Evolutionary conservation across 1,140 invertebrate genomes (phyloP).

Genomic region (Aleiodes sp.): DNA sequence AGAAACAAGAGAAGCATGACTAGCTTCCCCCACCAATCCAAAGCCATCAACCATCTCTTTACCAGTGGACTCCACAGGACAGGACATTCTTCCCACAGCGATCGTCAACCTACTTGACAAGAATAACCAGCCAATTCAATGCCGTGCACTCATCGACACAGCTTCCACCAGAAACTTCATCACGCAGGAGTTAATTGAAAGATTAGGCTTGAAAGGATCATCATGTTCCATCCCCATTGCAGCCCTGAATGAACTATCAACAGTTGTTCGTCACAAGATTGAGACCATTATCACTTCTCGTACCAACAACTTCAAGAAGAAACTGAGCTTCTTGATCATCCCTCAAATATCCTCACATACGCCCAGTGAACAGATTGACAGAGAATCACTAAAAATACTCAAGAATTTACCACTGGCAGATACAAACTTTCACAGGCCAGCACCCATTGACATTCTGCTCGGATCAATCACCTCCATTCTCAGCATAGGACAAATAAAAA

Average conservation of each 20-base stretch:
- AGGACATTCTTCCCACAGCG: background rate
- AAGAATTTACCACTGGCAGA: conserved; percentile 34
- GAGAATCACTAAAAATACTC: conserved; percentile 33
- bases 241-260: background rate
- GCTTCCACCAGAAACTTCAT: background rate
- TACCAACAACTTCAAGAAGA: conserved; percentile 23
- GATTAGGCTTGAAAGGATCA: background rate
- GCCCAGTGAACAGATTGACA: conserved; percentile 25
- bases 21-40: background rate
- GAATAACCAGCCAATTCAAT: background rate
- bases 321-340: conserved; percentile 28
- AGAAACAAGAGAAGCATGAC: background rate
- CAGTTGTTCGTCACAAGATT: background rate
- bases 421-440: conserved; percentile 33
- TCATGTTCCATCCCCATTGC: background rate
- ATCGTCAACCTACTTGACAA: background rate
- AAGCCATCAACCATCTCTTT: background rate
- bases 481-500: conserved; percentile 35
- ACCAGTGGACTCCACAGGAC: background rate
- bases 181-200: background rate
- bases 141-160: background rate
- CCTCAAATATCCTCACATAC: conserved; percentile 26
- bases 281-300: conserved; percentile 1
- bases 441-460: conserved; percentile 34
- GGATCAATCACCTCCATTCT: conserved; percentile 36